Evolutionary conservation across 2,797 vertebrate species (phyloP).

Genomic region (Melanitta fusca): DNA sequence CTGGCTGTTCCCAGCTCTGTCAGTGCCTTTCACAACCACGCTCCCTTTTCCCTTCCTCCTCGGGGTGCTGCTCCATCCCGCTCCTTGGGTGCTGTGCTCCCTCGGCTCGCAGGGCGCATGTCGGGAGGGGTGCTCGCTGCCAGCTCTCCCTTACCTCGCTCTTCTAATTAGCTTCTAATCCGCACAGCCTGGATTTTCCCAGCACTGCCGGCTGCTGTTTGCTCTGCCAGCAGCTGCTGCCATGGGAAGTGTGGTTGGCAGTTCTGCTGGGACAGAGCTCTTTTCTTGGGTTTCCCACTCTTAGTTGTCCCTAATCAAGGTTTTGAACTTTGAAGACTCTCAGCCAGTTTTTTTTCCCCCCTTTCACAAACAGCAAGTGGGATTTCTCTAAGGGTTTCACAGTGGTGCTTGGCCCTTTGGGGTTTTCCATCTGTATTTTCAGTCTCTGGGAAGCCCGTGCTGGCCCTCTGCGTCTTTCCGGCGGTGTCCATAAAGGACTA

Average conservation of each 20-base stretch:
- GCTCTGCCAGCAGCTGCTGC: background rate
- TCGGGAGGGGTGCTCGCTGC: background rate
- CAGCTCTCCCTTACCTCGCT: background rate
- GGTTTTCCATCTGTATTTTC: background rate
- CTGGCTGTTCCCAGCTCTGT: background rate
- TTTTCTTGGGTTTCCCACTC: background rate
- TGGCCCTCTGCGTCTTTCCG: too few relatives aligned
- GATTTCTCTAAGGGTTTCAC: background rate
- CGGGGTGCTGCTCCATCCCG: background rate
- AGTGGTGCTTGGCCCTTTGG: background rate
- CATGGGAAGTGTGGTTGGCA: accelerated
- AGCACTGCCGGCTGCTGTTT: background rate
- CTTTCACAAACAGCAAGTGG: background rate
- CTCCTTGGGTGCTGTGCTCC: background rate
- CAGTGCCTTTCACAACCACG: background rate
- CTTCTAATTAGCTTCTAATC: background rate
- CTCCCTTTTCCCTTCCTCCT: background rate
- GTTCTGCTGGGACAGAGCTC: background rate
- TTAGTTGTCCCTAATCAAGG: background rate
- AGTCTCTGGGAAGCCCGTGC: background rate
- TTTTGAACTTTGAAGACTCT: background rate
- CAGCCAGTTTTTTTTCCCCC: too few relatives aligned
- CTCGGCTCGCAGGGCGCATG: background rate
- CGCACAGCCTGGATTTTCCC: background rate
- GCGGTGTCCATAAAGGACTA: background rate